Evolutionary conservation across 2,888 invertebrate genomes (phyloP), one percentile per base, ranked within the genome.

Genomic region (Habroteleia sp.): DNA sequence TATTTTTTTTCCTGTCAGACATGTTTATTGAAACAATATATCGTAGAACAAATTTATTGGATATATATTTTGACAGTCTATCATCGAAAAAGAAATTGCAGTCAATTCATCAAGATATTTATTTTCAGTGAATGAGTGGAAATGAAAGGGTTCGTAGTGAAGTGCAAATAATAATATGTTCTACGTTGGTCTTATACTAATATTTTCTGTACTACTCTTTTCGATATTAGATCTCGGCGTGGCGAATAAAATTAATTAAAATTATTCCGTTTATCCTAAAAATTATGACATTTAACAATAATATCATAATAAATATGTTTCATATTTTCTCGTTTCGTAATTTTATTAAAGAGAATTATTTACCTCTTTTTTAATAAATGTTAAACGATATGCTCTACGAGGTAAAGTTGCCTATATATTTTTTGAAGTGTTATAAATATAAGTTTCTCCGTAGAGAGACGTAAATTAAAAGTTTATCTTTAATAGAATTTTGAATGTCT

Each of bases 161-260:
- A 39, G 65, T 29, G 44, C 65, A 76, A 76, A 76, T 69, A 76
- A 60, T 69, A 76, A 73, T 73, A 69, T 60, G 33, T 37, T 46
- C 37, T 11, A 23, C 31, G 42, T 44, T 25, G 60, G 48, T 39
- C 73, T 73, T 74, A 17, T 41, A 62, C 50, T 25, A 74, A 74
- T 58, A 66, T 66, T 66, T 44, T 60, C 20, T 25, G n/a, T 52
- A 37, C 16, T 27, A 10, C 39, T 44, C 16, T 52, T 31, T 8
- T 31, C 16, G 20, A 58, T 58, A 72, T 65, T 25, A 65, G 14
- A 42, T 5, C 16, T 16, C 17, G 11, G n/a, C 7, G 5, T 10
- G 16, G 52, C 20, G 5, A 52, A 52, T 56, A 2, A 27, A 46
- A 35, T 56, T n/a, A n/a, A n/a, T n/a, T n/a, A n/a, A n/a, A n/a